phyloP scores from a whole-genome alignment of 2,113 vertebrate species.

The Nibea albiflora region DNA sequence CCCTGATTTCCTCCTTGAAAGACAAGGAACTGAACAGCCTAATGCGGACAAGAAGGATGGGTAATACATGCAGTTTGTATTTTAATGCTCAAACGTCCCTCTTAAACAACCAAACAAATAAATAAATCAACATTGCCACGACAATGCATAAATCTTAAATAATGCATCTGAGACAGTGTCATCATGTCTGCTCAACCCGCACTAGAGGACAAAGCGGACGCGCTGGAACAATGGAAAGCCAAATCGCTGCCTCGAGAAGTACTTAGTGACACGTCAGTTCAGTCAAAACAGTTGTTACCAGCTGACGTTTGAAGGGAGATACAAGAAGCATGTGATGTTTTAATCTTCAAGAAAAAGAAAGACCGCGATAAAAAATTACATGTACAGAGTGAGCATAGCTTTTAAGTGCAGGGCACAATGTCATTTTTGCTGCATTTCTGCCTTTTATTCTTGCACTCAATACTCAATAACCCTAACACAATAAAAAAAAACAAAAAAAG shows the following conservation, averaged over 20 bases:
- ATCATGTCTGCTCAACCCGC: constrained; percentile 1
- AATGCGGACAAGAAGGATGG: neutral
- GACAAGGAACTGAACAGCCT: neutral
- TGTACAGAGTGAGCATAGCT: constrained; percentile 1
- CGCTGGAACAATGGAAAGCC: constrained; percentile 12
- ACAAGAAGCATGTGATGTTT: constrained; percentile 29
- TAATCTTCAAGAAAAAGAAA: constrained; percentile 15
- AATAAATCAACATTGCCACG: constrained; percentile 33
- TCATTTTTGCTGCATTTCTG: constrained; percentile 35
- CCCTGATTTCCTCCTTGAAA: neutral
- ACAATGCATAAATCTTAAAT: constrained; percentile 32
- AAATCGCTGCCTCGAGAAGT: constrained; percentile 23
- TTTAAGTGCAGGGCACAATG: constrained; percentile 21
- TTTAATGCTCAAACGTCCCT: neutral
- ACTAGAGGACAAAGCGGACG: constrained; percentile 31
- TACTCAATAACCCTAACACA: neutral
- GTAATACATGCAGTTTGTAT: constrained; percentile 7
- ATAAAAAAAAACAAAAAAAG: neutral
- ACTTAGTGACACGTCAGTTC: constrained; percentile 23
- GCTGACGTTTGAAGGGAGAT: constrained; percentile 12
- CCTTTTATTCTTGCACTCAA: neutral
- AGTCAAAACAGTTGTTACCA: constrained; percentile 36
- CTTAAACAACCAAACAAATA: constrained; percentile 24
- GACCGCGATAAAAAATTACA: constrained; percentile 9
- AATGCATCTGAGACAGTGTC: constrained; percentile 29